phyloP scores from a whole-genome alignment of 2,888 invertebrate genomes.

The Epinotia brunnichana region DNA sequence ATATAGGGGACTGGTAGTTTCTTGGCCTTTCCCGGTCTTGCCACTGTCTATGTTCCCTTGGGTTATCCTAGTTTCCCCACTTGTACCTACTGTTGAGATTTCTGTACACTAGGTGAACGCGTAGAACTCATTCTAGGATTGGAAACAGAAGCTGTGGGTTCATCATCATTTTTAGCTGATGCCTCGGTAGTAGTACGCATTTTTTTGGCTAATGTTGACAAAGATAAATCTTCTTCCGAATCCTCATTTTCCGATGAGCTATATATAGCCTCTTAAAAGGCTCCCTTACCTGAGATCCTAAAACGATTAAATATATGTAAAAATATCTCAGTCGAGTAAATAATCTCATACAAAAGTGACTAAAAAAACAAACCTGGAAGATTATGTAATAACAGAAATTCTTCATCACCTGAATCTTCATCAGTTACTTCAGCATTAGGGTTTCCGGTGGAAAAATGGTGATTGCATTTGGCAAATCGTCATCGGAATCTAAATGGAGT shows the following conservation, averaged over 20 bases:
- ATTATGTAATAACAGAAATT: not conserved
- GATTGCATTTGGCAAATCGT: no score
- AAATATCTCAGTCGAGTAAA: no score
- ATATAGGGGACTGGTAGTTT: no score
- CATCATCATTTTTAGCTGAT: not conserved
- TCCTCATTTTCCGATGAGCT: conserved; percentile 11
- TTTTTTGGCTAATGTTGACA: conserved; percentile 13
- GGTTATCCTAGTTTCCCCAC: no score
- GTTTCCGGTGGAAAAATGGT: no score
- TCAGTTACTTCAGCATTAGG: no score
- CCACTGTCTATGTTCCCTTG: no score
- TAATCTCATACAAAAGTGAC: not conserved
- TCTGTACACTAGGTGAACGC: conserved; percentile 1
- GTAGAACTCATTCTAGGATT: conserved; percentile 11
- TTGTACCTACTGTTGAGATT: no score
- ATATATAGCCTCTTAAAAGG: not conserved
- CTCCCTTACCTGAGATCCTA: not conserved
- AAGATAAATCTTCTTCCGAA: conserved; percentile 9
- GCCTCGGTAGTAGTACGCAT: conserved; percentile 8
- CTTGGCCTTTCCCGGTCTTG: no score
- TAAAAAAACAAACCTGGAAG: conserved; percentile 3
- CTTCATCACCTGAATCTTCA: no score
- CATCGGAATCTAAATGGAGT: no score
- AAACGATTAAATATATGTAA: not conserved
- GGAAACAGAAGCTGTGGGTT: not conserved